phyloP scores from a whole-genome alignment of 1,140 invertebrate species.

The Apis cerana region DNA sequence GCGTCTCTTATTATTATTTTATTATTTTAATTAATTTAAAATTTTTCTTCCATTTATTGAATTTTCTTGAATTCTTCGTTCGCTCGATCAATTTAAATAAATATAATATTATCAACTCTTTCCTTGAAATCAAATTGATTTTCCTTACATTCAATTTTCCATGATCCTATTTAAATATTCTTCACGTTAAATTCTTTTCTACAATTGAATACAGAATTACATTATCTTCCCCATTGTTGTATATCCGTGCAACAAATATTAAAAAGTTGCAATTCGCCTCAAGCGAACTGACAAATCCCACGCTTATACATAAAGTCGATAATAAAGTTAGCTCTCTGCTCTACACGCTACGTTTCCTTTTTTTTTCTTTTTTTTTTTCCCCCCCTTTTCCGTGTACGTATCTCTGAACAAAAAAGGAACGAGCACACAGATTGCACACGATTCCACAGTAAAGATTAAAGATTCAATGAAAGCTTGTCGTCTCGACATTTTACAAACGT shows the following conservation, averaged over 20 bases:
- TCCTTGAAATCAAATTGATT: too few species aligned
- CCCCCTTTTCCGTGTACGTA: neutral
- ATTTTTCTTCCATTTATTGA: too few species aligned
- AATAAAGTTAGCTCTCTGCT: neutral
- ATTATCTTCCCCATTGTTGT: neutral
- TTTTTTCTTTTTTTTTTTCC: neutral
- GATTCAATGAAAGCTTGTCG: conserved; percentile 17
- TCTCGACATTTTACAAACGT: conserved; percentile 47
- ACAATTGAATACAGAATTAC: too few species aligned
- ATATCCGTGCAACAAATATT: neutral
- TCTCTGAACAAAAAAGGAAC: neutral
- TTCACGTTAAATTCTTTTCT: too few species aligned
- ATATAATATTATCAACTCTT: too few species aligned
- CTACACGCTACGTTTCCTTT: neutral
- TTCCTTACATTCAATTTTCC: too few species aligned
- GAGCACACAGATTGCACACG: neutral
- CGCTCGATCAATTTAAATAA: neutral
- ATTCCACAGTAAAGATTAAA: neutral
- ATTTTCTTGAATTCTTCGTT: too few species aligned
- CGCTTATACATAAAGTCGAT: neutral
- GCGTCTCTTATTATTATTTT: too few species aligned
- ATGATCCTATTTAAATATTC: too few species aligned
- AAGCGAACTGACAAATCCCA: neutral
- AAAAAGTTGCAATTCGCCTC: neutral
- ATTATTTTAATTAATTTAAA: too few species aligned